Percentiles rank a stretch among this genome's conserved stretches.
Conservation (phyloP, 2,888 invertebrate genomes). For the Cheilosia pagana region DNA sequence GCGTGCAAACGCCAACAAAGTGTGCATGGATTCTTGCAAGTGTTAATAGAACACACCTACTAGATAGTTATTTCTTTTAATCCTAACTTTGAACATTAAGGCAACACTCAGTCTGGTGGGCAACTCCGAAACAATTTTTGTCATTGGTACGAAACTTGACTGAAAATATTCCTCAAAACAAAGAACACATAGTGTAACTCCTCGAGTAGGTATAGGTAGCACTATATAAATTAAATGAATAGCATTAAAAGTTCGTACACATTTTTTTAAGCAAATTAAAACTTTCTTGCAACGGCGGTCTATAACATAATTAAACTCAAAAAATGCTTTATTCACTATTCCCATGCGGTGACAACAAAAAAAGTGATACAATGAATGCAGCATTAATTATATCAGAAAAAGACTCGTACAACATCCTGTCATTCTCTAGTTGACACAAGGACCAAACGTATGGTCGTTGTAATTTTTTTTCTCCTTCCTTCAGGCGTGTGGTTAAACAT, state of each 20-base stretch:
- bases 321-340: constrained; percentile 53
- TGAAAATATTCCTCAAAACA: no score
- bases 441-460: constrained; percentile 36
- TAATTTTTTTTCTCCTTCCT: constrained; percentile 6
- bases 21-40: no score
- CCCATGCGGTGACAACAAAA: constrained; percentile 19
- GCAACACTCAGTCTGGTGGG: no score
- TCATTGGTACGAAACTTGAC: no score
- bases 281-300: constrained; percentile 50
- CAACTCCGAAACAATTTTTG: no score
- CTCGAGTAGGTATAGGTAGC: not conserved
- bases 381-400: constrained; percentile 50
- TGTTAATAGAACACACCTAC: no score
- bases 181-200: no score
- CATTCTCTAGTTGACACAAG: constrained; percentile 49
- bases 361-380: constrained; percentile 37
- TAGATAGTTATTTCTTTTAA: no score
- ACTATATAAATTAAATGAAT: not conserved
- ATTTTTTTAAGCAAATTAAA: constrained; percentile 56
- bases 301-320: constrained; percentile 51
- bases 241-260: constrained; percentile 49
- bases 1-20: no score
- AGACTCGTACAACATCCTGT: constrained; percentile 43
- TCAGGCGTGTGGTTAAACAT: constrained; percentile 12
- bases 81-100: no score